Percentiles rank a stretch among this genome's conserved stretches.
Evolutionary conservation across 2,797 vertebrate genomes (phyloP).

Genomic region (Sebastes baramenuke): DNA sequence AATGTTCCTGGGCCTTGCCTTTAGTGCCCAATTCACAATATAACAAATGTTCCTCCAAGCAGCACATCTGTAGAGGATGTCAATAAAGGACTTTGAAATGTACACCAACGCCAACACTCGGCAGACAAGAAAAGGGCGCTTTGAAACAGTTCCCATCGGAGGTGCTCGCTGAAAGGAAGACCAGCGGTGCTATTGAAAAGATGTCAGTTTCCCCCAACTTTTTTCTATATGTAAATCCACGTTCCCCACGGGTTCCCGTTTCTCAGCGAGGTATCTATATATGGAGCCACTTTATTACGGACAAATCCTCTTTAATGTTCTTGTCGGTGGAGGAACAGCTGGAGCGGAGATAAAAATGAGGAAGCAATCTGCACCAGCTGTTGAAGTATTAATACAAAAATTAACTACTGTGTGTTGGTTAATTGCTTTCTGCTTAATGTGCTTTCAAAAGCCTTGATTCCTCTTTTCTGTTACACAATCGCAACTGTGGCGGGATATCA

Average conservation of each 20-base stretch:
- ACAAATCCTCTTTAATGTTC: conserved; percentile 86
- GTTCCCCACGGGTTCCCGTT: conserved; percentile 64
- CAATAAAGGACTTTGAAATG: conserved; percentile 80
- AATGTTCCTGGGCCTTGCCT: conserved; percentile 68
- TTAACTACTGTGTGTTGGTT: conserved; percentile 85
- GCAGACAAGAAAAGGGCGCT: conserved; percentile 69
- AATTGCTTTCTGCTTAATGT: conserved; percentile 88
- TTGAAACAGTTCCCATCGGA: conserved; percentile 74
- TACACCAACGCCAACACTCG: conserved; percentile 71
- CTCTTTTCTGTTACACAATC: conserved; percentile 82
- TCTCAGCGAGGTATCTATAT: conserved; percentile 79
- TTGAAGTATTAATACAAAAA: conserved; percentile 86
- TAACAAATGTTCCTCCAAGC: conserved; percentile 75
- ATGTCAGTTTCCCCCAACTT: conserved; percentile 68
- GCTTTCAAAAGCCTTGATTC: conserved; percentile 83
- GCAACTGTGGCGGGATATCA: conserved; percentile 73
- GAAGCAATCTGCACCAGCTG: conserved; percentile 83
- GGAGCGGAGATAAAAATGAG: conserved; percentile 83
- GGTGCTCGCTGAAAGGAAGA: conserved; percentile 63
- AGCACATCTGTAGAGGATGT: conserved; percentile 79
- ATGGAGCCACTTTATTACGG: conserved; percentile 81
- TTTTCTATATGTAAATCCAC: conserved; percentile 80
- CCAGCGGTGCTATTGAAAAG: conserved; percentile 69
- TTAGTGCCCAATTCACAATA: conserved; percentile 67
- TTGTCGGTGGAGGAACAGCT: conserved; percentile 82